Conservation (phyloP, 2,113 vertebrate species). For the Clarias batrachus region DNA sequence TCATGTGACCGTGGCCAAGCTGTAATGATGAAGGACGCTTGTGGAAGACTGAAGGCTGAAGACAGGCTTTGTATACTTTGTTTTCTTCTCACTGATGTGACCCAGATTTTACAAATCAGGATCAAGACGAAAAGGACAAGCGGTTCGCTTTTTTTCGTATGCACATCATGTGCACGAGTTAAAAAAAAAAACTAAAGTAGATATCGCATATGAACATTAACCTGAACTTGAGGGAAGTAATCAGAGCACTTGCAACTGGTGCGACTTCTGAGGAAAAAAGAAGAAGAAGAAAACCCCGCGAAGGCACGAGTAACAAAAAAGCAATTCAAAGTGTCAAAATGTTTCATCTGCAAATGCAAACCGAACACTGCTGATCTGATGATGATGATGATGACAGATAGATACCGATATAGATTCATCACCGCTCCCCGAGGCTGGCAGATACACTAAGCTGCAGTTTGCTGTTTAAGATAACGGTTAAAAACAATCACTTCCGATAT, state of each 20-base stretch:
- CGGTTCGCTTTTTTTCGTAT: neutral
- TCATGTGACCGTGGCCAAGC: slow-evolving; percentile 53
- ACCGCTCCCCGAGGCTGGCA: slow-evolving; percentile 27
- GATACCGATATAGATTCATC: slow-evolving; percentile 36
- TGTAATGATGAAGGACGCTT: slow-evolving; percentile 19
- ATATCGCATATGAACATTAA: slow-evolving; percentile 13
- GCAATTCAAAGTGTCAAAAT: neutral
- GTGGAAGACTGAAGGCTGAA: slow-evolving; percentile 42
- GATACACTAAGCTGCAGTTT: slow-evolving; percentile 41
- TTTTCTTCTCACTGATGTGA: slow-evolving; percentile 24
- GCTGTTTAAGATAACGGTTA: slow-evolving; percentile 4
- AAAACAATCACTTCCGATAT: neutral
- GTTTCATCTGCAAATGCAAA: neutral
- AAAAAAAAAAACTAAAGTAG: neutral
- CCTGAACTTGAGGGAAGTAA: slow-evolving; percentile 13
- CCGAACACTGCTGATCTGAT: neutral
- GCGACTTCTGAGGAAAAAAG: neutral
- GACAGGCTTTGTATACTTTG: slow-evolving; percentile 45
- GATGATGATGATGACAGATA: slow-evolving; percentile 22
- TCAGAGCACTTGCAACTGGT: neutral
- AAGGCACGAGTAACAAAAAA: neutral
- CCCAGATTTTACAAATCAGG: slow-evolving; percentile 17
- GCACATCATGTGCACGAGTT: neutral
- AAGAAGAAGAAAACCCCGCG: neutral
- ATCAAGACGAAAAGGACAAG: neutral